Evolutionary conservation across 2,113 vertebrate genomes (phyloP).

Genomic region (Sterrhoptilus dennistouni): DNA sequence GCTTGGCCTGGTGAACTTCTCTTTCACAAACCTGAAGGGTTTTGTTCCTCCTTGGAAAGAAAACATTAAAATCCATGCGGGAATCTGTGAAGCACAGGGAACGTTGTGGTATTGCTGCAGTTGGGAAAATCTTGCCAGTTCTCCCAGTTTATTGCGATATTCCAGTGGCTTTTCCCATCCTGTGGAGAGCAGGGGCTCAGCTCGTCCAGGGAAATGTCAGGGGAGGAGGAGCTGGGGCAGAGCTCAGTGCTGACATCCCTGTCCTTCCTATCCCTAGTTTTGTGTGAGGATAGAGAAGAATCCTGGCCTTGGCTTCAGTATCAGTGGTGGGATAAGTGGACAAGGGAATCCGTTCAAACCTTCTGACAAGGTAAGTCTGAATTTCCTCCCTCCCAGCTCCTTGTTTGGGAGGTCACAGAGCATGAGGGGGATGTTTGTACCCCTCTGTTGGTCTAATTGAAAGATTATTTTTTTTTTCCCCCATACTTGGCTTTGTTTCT

Average conservation of each 20-base stretch:
- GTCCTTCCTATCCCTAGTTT: slow-evolving; percentile 76
- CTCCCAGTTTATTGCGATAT: neutral
- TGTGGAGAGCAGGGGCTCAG: neutral
- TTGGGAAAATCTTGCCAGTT: neutral
- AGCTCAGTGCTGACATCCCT: neutral
- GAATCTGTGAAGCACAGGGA: neutral
- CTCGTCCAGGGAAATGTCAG: fast-evolving
- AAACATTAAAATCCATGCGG: neutral
- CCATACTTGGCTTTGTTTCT: neutral
- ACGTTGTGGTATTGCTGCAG: fast-evolving
- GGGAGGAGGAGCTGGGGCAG: neutral
- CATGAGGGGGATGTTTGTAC: neutral
- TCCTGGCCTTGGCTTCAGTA: slow-evolving; percentile 97
- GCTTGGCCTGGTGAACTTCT: neutral
- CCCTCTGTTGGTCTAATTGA: neutral
- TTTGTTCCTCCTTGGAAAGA: neutral
- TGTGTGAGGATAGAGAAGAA: slow-evolving; percentile 99
- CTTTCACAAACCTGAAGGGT: neutral
- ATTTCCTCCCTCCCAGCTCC: neutral
- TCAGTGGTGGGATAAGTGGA: slow-evolving; percentile 98
- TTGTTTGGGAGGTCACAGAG: neutral
- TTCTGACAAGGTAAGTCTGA: slow-evolving; percentile 91
- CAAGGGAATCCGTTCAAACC: slow-evolving; percentile 99
- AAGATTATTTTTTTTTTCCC: neutral
- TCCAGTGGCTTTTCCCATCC: fast-evolving